Evolutionary conservation across 1,140 invertebrate genomes (phyloP), one percentile per base, ranked within the genome.

Genomic region (Orius insidiosus): DNA sequence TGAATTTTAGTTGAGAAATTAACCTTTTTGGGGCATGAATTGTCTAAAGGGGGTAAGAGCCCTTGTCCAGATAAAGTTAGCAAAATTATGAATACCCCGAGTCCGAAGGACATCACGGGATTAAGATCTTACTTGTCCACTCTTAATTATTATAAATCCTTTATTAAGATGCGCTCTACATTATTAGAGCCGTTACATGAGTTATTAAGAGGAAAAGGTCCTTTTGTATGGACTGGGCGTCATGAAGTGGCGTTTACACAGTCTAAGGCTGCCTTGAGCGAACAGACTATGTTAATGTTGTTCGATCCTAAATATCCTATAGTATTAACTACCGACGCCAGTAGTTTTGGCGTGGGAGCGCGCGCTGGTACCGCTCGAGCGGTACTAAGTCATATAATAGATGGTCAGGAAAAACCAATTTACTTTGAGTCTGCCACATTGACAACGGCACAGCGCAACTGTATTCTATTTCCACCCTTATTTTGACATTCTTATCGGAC

Each of bases 361-460:
- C n/a, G n/a, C n/a, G n/a, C n/a, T n/a, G n/a, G n/a, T n/a, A n/a
- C n/a, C n/a, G n/a, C n/a, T n/a, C n/a, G n/a, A n/a, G n/a, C n/a
- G n/a, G 59, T 68, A 3, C 46, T 69, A 7, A 37, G 45, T 33
- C 65, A 68, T 38, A 31, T 19, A 6, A 46, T 52, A 14, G 53
- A 60, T 47, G 58, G 56, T 11, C 45, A 38, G 6, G 59, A 63
- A 45, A 39, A 48, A 32, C 59, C 60, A 6, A 59, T 70, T 43
- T 53, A 53, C 13, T 64, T 53, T 55, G 58, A 53, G 13, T 67
- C 63, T 10, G 38, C 56, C 30, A 54, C 57, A 3, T 46, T 70
- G 19, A 54, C 49, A 18, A 8, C 44, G 11, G 53, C 66, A 8
- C 64, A 70, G 48, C 47, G 52, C 44, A 66, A 63, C n/a, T n/a